Percentiles rank a stretch among this genome's conserved stretches.
These are phyloP conservation scores for Protobothrops flavoviridis DNA, from an alignment of 2,113 vertebrate species.

Conservation along the genomic window DNA sequence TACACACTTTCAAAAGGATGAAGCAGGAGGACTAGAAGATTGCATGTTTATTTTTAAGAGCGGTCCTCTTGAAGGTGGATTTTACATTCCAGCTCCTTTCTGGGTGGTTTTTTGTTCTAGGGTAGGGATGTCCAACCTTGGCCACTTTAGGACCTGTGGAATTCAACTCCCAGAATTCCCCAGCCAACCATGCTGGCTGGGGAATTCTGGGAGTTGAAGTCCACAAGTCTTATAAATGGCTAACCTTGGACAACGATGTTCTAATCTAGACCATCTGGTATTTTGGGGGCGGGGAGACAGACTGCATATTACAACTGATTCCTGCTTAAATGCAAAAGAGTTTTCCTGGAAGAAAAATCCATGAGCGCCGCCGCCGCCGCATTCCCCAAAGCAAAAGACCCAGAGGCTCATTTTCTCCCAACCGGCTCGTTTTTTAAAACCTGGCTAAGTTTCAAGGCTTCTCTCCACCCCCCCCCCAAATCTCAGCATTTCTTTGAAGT, in stretches of 20 bases:
- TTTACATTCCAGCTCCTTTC: not conserved
- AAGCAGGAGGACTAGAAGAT: not conserved
- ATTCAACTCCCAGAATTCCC: not conserved
- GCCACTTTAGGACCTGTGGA: not conserved
- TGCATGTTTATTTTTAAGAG: not conserved
- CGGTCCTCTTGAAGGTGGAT: not conserved
- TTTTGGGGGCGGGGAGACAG: not conserved
- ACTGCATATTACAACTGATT: not conserved
- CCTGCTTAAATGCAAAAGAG: not conserved
- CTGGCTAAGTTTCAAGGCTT: not conserved
- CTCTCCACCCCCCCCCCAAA: not conserved
- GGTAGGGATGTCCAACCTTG: too few species aligned
- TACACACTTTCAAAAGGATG: rapidly evolving
- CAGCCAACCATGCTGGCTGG: not conserved
- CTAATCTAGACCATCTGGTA: not conserved
- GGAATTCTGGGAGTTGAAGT: not conserved
- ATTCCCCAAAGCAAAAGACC: not conserved
- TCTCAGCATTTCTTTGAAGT: not conserved
- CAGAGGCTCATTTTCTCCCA: not conserved
- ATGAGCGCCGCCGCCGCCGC: not conserved
- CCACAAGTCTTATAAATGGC: not conserved
- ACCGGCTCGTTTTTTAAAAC: not conserved
- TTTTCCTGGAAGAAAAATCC: not conserved
- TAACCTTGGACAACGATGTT: not conserved
- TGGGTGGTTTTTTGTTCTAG: not conserved